Evolutionary conservation across 2,113 vertebrate genomes (phyloP).

Genomic region (Thamnophis sirtalis): DNA sequence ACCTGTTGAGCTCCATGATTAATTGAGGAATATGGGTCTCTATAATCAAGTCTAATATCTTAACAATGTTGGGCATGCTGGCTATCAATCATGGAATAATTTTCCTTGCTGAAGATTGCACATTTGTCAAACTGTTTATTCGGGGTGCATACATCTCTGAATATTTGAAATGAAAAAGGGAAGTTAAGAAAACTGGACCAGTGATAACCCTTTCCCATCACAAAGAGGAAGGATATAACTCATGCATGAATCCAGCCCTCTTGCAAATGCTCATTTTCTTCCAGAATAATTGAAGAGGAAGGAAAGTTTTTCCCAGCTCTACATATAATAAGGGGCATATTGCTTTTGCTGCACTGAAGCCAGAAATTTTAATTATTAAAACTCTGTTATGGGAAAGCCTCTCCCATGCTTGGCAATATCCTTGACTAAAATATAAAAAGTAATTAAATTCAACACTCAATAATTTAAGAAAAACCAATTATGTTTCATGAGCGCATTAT

Average conservation of each 20-base stretch:
- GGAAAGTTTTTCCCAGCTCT: background rate
- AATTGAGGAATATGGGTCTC: background rate
- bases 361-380: constrained; percentile 2
- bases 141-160: background rate
- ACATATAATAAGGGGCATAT: background rate
- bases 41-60: background rate
- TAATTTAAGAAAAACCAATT: background rate
- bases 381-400: background rate
- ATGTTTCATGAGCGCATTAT: background rate
- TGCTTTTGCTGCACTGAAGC: constrained; percentile 7
- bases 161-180: too few species aligned
- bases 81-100: background rate
- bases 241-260: background rate
- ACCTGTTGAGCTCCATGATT: background rate
- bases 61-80: background rate
- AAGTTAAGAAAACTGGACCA: background rate
- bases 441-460: background rate
- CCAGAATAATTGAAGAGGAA: background rate
- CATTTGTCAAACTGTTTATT: background rate
- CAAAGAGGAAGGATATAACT: background rate
- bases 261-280: background rate
- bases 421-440: background rate
- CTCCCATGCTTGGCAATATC: background rate
- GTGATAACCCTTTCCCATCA: background rate
- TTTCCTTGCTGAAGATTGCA: background rate